Evolutionary conservation across 2,113 vertebrate species (phyloP).

Genomic region (Solea solea): DNA sequence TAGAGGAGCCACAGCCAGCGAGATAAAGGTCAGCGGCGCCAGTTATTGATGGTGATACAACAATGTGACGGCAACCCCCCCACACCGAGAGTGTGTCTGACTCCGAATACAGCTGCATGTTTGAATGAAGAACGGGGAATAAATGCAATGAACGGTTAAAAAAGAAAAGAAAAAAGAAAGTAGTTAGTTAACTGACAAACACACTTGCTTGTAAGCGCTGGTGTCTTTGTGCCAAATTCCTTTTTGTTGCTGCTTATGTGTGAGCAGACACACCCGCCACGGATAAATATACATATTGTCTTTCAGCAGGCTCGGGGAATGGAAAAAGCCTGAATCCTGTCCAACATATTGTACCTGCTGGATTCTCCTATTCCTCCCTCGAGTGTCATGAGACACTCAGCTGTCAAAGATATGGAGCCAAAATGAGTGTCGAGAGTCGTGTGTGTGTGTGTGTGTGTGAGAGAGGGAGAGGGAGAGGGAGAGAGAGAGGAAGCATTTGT

Average conservation of each 20-base stretch:
- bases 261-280: slow-evolving; percentile 34
- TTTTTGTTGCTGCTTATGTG: slow-evolving; percentile 27
- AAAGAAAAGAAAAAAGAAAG: neutral
- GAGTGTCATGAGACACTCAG: slow-evolving; percentile 69
- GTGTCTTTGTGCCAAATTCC: neutral
- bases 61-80: neutral
- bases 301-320: slow-evolving; percentile 55
- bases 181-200: neutral
- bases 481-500: too few relatives aligned
- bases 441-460: neutral
- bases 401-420: slow-evolving; percentile 62
- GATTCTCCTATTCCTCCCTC: slow-evolving; percentile 57
- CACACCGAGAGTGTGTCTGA: neutral
- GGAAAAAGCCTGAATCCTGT: slow-evolving; percentile 67
- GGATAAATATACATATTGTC: slow-evolving; percentile 63
- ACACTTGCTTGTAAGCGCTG: neutral
- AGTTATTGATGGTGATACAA: slow-evolving; percentile 33
- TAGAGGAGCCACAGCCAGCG: slow-evolving; percentile 47
- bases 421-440: slow-evolving; percentile 51
- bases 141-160: neutral
- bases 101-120: neutral
- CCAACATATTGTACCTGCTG: slow-evolving; percentile 72
- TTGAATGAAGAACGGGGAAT: neutral
- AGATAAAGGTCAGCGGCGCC: slow-evolving; percentile 47
- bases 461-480: too few relatives aligned